These are phyloP conservation scores for Chironomus riparius DNA, from an alignment of 2,888 invertebrate species.

Conservation along the genomic window DNA sequence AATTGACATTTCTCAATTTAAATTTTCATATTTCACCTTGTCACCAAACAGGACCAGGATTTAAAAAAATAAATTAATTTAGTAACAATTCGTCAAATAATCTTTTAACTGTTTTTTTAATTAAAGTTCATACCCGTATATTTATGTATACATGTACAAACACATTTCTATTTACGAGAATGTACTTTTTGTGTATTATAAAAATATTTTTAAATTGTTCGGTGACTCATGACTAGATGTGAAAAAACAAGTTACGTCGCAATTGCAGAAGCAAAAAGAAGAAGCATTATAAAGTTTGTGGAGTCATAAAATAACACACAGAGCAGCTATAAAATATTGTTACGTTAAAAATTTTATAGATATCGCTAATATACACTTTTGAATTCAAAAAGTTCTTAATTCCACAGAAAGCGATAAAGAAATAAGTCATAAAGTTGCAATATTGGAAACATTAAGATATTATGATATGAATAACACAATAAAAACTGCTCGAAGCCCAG, in stretches of 20 bases:
- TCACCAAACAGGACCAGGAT: too few species aligned
- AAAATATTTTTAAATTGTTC: neutral
- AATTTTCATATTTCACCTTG: neutral
- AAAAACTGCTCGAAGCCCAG: neutral
- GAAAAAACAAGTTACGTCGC: neutral
- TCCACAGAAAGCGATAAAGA: neutral
- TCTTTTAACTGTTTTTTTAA: too few species aligned
- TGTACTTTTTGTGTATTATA: neutral
- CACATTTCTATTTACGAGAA: neutral
- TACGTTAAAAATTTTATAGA: neutral
- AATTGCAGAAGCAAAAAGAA: neutral
- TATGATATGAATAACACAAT: neutral
- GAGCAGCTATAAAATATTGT: neutral
- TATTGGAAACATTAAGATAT: neutral
- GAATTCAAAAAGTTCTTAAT: neutral
- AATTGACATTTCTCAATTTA: conserved; percentile 11
- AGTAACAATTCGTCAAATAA: too few species aligned
- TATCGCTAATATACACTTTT: neutral
- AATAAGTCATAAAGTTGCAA: neutral
- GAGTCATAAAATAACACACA: neutral
- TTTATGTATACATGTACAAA: neutral
- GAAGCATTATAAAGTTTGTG: neutral
- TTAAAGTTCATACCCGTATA: neutral
- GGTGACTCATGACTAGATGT: neutral
- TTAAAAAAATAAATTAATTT: too few species aligned